A percentile compares a stretch with the other conserved stretches of the same genome.
Evolutionary conservation across 2,113 vertebrate genomes (phyloP).

Genomic region (Agelaius tricolor): DNA sequence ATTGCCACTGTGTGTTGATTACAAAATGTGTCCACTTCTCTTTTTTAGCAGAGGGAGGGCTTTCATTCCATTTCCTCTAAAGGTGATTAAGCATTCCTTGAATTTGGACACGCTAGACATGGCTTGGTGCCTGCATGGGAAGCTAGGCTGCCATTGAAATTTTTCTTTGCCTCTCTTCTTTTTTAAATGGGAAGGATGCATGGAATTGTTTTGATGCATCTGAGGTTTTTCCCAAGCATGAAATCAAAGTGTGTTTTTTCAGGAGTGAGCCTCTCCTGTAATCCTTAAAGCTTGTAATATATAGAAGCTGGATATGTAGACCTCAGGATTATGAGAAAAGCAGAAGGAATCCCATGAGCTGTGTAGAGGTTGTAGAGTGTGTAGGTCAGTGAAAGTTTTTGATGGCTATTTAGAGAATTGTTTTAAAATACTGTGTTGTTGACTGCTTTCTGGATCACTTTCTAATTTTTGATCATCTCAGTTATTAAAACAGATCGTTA

Average conservation of each 20-base stretch:
- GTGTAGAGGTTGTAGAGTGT: neutral
- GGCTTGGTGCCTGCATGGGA: neutral
- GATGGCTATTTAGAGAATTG: neutral
- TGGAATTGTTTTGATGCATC: neutral
- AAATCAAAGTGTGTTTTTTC: neutral
- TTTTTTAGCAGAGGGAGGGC: neutral
- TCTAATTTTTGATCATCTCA: neutral
- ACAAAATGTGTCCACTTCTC: neutral
- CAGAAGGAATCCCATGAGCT: neutral
- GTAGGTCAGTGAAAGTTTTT: neutral
- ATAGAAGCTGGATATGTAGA: neutral
- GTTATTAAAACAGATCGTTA: neutral
- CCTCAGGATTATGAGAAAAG: neutral
- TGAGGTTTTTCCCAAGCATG: neutral
- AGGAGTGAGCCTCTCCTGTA: neutral
- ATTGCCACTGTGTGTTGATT: neutral
- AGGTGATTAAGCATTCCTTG: neutral
- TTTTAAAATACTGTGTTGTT: neutral
- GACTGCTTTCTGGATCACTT: neutral
- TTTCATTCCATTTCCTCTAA: neutral
- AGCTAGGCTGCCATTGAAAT: neutral
- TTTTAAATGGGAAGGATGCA: too few species aligned
- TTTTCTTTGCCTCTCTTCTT: accelerated
- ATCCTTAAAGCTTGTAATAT: neutral
- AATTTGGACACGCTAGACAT: neutral